These are phyloP conservation scores for Enteromius fasciolatus DNA, from an alignment of 2,797 vertebrate species.

Conservation along the genomic window DNA sequence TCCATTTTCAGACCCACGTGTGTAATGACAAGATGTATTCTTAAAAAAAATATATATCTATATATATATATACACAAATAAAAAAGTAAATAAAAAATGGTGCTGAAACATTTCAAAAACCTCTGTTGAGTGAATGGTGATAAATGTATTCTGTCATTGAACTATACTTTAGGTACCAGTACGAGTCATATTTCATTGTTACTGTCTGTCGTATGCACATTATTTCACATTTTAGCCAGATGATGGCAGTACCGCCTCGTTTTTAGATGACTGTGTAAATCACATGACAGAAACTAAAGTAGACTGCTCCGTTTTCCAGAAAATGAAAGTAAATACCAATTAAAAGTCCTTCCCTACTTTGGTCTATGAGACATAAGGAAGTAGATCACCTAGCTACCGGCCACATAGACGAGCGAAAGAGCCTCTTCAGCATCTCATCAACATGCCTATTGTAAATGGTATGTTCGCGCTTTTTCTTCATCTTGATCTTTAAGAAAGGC, in stretches of 20 bases:
- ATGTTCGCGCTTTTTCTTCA: constrained; percentile 3
- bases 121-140: background rate
- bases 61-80: background rate
- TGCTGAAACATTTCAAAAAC: background rate
- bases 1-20: background rate
- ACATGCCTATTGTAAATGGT: constrained; percentile 51
- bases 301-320: background rate
- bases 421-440: background rate
- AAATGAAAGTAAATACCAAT: constrained; percentile 36
- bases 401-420: background rate
- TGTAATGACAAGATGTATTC: background rate
- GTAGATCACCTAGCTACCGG: background rate
- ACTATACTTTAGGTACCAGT: background rate
- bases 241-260: constrained; percentile 58
- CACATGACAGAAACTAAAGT: constrained; percentile 35
- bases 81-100: background rate
- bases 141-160: background rate
- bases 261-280: background rate
- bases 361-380: constrained; percentile 2
- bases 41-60: too few species aligned
- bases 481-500: background rate
- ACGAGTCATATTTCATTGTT: background rate
- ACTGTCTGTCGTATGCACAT: background rate
- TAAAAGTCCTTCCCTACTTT: background rate
- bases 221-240: constrained; percentile 45